These are phyloP conservation scores for Aselliscus stoliczkanus DNA, from an alignment of 2,797 vertebrate species.

Conservation along the genomic window DNA sequence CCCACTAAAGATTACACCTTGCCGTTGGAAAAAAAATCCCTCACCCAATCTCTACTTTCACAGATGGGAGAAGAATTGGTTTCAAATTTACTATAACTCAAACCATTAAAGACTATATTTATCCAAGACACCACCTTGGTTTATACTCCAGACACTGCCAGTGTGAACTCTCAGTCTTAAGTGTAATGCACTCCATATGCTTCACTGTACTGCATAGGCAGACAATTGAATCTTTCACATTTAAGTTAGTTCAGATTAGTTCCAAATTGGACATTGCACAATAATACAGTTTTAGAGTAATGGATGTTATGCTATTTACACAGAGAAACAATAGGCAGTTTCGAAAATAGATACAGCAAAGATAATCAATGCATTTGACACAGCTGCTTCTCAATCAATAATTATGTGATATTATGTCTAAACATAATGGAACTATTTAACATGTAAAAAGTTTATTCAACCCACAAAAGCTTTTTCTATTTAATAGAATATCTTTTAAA, in stretches of 20 bases:
- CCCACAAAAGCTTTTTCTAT: background rate
- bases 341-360: background rate
- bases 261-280: background rate
- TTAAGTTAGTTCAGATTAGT: background rate
- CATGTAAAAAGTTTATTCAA: background rate
- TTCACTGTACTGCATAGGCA: background rate
- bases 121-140: constrained; percentile 19
- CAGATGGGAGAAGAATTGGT: constrained; percentile 4
- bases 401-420: background rate
- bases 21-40: background rate
- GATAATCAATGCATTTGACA: background rate
- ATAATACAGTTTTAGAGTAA: background rate
- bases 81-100: constrained; percentile 58
- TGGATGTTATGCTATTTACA: background rate
- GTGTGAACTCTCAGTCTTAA: background rate
- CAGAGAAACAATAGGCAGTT: background rate
- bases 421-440: background rate
- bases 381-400: background rate
- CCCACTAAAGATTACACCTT: constrained; percentile 25
- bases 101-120: constrained; percentile 25
- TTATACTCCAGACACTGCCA: background rate
- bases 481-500: background rate
- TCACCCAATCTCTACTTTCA: constrained; percentile 10
- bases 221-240: constrained; percentile 23
- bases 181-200: background rate